Conservation (phyloP, 2,888 invertebrate species). For the Dicyrtomina minuta region DNA sequence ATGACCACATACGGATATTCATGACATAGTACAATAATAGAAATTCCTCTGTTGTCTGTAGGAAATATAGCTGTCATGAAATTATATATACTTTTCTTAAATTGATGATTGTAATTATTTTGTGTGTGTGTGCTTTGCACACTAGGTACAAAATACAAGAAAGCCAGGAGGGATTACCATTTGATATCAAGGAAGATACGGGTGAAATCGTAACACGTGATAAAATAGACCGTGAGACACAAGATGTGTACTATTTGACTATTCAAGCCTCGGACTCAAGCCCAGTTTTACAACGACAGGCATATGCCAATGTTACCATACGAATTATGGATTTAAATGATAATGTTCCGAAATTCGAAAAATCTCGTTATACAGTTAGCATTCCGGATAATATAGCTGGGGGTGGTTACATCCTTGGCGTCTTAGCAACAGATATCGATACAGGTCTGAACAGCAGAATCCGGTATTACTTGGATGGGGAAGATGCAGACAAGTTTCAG, state of each 20-base stretch:
- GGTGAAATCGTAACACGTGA: slow-evolving; percentile 76
- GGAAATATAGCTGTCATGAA: slow-evolving; percentile 24
- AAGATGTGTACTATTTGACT: slow-evolving; percentile 73
- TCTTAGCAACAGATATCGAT: slow-evolving; percentile 82
- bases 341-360: slow-evolving; percentile 77
- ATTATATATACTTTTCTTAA: slow-evolving; percentile 3
- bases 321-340: slow-evolving; percentile 85
- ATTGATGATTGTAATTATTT: slow-evolving; percentile 8
- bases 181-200: slow-evolving; percentile 73
- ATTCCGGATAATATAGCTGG: slow-evolving; percentile 81
- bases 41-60: background rate
- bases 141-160: slow-evolving; percentile 20
- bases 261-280: slow-evolving; percentile 87
- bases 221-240: slow-evolving; percentile 77
- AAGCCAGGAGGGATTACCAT: slow-evolving; percentile 65
- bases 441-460: slow-evolving; percentile 82
- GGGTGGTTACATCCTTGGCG: slow-evolving; percentile 81
- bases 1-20: slow-evolving; percentile 8
- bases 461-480: slow-evolving; percentile 78
- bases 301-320: slow-evolving; percentile 74
- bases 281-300: slow-evolving; percentile 77
- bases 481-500: slow-evolving; percentile 75
- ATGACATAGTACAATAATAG: slow-evolving; percentile 4
- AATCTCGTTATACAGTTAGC: slow-evolving; percentile 73
- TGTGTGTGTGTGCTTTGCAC: background rate